phyloP scores from a whole-genome alignment of 2,113 vertebrate species.

The Columbina picui region DNA sequence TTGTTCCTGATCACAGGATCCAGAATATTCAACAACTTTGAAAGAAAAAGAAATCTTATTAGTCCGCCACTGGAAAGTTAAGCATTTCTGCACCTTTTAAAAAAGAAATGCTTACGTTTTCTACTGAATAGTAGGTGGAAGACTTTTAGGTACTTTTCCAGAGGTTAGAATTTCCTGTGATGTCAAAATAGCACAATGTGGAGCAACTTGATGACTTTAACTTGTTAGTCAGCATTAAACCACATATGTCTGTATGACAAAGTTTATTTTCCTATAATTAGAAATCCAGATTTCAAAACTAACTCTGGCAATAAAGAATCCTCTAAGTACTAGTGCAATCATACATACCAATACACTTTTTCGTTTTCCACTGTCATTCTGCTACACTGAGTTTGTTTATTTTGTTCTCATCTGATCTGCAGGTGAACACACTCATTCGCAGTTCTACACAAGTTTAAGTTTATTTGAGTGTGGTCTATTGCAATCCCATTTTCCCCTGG shows the following conservation, averaged over 20 bases:
- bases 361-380: not conserved
- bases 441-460: not conserved
- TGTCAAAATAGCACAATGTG: not conserved
- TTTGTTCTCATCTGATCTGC: not conserved
- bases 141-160: not conserved
- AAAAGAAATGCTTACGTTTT: not conserved
- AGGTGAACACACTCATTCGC: not conserved
- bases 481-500: not conserved
- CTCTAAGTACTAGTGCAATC: not conserved
- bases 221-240: not conserved
- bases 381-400: not conserved
- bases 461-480: not conserved
- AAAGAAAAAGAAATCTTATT: not conserved
- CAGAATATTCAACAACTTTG: not conserved
- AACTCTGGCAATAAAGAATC: not conserved
- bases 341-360: not conserved
- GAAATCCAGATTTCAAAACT: not conserved
- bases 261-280: not conserved
- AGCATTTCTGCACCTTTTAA: not conserved
- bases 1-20: not conserved
- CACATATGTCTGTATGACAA: not conserved
- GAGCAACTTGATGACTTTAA: not conserved
- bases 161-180: not conserved
- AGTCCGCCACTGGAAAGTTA: not conserved
- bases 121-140: not conserved